Evolutionary conservation across 2,797 vertebrate genomes (phyloP).

Genomic region (Syngnathus acus): DNA sequence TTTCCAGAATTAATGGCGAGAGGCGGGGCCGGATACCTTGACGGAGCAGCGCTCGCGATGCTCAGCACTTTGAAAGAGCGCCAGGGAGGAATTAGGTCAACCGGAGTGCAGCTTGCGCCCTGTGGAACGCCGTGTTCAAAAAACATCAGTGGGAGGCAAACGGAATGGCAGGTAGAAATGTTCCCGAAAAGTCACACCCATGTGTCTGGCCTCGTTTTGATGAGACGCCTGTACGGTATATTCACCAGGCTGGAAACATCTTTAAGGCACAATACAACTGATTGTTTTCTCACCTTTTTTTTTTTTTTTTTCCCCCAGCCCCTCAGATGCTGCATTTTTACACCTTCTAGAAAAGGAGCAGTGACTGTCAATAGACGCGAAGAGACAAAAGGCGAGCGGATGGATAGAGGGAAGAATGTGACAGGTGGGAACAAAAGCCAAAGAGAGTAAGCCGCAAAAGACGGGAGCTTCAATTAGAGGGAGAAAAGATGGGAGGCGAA

Average conservation of each 20-base stretch:
- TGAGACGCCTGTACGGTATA: background rate
- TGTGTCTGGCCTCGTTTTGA: background rate
- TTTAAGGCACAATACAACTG: constrained; percentile 74
- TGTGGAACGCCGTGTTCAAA: constrained; percentile 63
- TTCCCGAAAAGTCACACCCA: constrained; percentile 1
- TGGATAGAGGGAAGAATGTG: constrained; percentile 34
- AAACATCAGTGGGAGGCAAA: constrained; percentile 32
- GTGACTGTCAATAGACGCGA: constrained; percentile 15
- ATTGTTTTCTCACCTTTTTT: constrained; percentile 70
- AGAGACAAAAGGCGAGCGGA: constrained; percentile 52
- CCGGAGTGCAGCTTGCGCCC: constrained; percentile 56
- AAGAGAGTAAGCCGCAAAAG: constrained; percentile 27
- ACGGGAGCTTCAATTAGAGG: constrained; percentile 1
- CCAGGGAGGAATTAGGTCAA: constrained; percentile 74
- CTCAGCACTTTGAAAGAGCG: constrained; percentile 56
- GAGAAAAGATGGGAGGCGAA: background rate
- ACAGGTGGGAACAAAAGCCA: constrained; percentile 54
- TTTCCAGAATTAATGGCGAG: constrained; percentile 55
- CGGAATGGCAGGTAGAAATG: constrained; percentile 8
- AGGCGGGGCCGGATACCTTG: constrained; percentile 49
- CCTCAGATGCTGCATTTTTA: constrained; percentile 69
- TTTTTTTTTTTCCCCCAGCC: constrained; percentile 34
- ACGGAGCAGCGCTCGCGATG: constrained; percentile 61
- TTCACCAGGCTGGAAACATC: constrained; percentile 53
- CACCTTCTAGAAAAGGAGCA: constrained; percentile 42